phyloP scores from a whole-genome alignment of 2,888 invertebrate species.

The Pristionchus maxplancki region DNA sequence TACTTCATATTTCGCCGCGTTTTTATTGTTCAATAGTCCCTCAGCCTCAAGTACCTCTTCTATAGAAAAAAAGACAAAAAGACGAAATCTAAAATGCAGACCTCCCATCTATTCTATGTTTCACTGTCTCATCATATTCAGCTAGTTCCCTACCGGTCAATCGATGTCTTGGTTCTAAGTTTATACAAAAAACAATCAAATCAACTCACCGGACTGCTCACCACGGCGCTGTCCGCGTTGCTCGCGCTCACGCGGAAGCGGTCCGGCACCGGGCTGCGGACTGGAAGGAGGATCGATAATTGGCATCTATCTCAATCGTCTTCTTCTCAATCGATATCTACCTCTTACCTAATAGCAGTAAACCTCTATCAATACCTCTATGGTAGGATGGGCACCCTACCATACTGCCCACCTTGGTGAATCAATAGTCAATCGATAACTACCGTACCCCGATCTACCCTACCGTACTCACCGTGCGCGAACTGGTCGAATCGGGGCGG shows the following conservation, averaged over 20 bases:
- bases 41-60: too few species aligned
- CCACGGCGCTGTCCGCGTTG: slow-evolving; percentile 13
- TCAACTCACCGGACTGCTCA: slow-evolving; percentile 31
- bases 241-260: slow-evolving; percentile 43
- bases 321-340: neutral
- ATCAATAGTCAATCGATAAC: neutral
- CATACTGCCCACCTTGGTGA: neutral
- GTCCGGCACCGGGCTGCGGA: slow-evolving; percentile 35
- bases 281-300: slow-evolving; percentile 20
- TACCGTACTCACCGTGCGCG: slow-evolving; percentile 11
- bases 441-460: neutral
- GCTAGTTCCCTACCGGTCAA: neutral
- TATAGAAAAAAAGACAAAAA: too few species aligned
- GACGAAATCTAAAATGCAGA: too few species aligned
- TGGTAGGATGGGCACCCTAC: neutral
- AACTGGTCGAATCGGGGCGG: slow-evolving; percentile 48
- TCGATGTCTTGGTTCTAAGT: neutral
- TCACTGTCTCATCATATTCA: neutral
- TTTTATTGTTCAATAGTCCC: too few species aligned
- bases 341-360: neutral
- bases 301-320: neutral
- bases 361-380: too few species aligned
- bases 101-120: neutral
- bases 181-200: neutral
- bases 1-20: too few species aligned